Conservation (phyloP, 2,797 vertebrate species). For the Linurgus olivaceus region DNA sequence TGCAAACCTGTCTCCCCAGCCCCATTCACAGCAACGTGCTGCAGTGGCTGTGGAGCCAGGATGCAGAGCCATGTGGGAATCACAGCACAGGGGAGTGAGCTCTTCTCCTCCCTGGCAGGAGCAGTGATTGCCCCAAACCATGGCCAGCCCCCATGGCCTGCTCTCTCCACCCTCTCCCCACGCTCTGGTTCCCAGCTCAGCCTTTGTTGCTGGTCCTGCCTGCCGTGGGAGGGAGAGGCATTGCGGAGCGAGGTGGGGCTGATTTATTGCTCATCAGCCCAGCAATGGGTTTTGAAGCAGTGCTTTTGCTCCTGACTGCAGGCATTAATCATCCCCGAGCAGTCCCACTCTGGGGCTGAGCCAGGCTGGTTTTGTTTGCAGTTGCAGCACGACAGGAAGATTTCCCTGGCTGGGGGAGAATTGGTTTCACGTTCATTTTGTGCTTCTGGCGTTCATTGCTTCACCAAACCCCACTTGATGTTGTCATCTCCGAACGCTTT, state of each 20-base stretch:
- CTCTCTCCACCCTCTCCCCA: not conserved
- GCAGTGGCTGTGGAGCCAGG: accelerated
- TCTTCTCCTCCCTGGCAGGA: not conserved
- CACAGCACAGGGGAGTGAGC: accelerated
- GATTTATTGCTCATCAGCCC: conserved; percentile 53
- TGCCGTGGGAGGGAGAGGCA: not conserved
- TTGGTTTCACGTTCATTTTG: conserved; percentile 18
- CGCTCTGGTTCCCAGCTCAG: not conserved
- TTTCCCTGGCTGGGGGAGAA: not conserved
- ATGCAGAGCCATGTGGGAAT: not conserved
- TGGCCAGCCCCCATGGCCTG: not conserved
- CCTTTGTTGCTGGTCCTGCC: not conserved
- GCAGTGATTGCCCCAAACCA: not conserved
- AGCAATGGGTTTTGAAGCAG: conserved; percentile 28
- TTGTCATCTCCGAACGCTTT: not conserved
- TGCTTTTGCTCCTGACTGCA: conserved; percentile 35
- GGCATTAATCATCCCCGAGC: conserved; percentile 53
- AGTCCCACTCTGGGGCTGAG: not conserved
- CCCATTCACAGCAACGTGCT: accelerated
- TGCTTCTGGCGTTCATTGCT: conserved; percentile 44
- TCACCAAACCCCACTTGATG: conserved; percentile 46
- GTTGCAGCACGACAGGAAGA: conserved; percentile 44
- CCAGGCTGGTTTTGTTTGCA: conserved; percentile 47
- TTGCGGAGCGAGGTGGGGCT: conserved; percentile 58
- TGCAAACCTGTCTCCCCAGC: not conserved